Evolutionary conservation across 2,797 vertebrate genomes (phyloP), one percentile per base, ranked within the genome.

Genomic region (Fratercula arctica): DNA sequence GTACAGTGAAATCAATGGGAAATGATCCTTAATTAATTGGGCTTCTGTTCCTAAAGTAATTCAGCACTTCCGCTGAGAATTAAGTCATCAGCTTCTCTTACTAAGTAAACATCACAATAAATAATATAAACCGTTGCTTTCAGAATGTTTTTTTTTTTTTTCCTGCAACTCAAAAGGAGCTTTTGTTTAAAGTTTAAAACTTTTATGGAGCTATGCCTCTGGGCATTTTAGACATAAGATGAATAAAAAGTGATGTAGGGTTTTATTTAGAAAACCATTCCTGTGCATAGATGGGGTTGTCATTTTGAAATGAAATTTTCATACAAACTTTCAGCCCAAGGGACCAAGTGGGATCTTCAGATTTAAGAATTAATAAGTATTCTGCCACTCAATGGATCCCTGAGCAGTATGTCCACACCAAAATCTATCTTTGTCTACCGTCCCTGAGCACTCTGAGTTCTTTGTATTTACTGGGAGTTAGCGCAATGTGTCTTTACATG

Each of bases 131-230:
- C 70, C 53, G 29, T 95, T 95, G 59, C 45, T 89, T 95, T 96
- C 33, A 16, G 80, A 90, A 82, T 87, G 68, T 68, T 96, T 95
- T 96, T 35, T 35, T 35, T 35, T 35, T 85, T 92, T 89, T 90
- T 82, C 63, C 69, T 91, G 64, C 35, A 89, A 85, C 77, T 89
- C 51, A 89, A 91, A 96, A 89, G 70, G 16, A 88, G 59, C 83
- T 93, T 94, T 96, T 94, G 80, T 96, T 94, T 95, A 92, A 95
- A 88, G 83, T 95, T 95, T 91, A 87, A 95, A 91, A 90, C 35
- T 95, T 94, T 94, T 95, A 91, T 90, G 83, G 84, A 93, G 50
- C 70, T 95, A 83, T 90, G 93, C 88, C 88, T 95, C 78, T 95
- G 88, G 93, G 88, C 85, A 85, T 90, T 96, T 93, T 75, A 89